Evolutionary conservation across 64 coral and sea anemone genomes (phyloP), one percentile per base, ranked within the genome.

Genomic region (Actinia equina): DNA sequence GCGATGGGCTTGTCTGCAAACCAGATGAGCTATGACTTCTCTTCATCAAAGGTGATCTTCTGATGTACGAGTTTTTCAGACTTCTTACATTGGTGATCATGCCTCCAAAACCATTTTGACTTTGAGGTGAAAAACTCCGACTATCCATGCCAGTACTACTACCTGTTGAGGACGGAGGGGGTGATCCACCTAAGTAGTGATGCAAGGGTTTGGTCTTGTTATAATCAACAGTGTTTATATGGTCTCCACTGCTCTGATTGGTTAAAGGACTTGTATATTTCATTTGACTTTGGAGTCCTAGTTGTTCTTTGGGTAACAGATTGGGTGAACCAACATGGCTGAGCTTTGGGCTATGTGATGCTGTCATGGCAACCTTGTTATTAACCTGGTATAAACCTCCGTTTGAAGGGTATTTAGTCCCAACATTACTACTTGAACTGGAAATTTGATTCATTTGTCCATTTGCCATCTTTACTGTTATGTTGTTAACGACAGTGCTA

Each of bases 21-120:
- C 69, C 91, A 52, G 55, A 83, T 42, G 88, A 93, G 49, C 91
- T 96, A 43, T 56, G 17, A 17, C 87, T 96, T 90, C 94, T 92
- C 79, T 96, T 96, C 19, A 93, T 53, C 3, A 20, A 43, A 1
- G 83, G 52, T 16, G 83, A 53, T 85, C 83, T 58, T 42, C 83
- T 55, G 17, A 85, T 58, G 37, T 85, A 85, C 1, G 83, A 85
- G 45, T 85, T 85, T 27, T 85, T 58, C 18, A 63, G 56, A 61
- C 83, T 85, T 55, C 83, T 42, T 7, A 81, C 78, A 63, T 85
- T 85, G 27, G 53, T 85, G 44, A 85, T 63, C 83, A 82, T 82
- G 44, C 80, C 80, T 42, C 83, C 55, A 37, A 81, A 51, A 14
- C 78, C 78, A 81, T 81, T 81, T 81, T 81, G 23, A 74, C 69